Evolutionary conservation across 2,888 invertebrate species (phyloP), one percentile per base, ranked within the genome.

Genomic region (Automeris io): DNA sequence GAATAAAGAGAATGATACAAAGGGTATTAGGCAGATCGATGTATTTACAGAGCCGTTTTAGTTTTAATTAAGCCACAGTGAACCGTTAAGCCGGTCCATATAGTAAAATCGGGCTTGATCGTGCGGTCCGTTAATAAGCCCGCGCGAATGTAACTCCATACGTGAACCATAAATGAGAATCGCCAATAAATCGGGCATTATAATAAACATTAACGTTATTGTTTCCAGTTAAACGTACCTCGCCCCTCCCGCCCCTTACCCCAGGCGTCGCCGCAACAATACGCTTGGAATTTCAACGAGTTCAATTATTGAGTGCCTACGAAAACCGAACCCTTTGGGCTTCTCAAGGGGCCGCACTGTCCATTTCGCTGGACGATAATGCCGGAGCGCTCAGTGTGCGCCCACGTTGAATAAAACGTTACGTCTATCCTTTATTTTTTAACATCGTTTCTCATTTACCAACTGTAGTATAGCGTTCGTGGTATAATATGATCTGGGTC

Each of bases 281-380:
- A 73, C 75, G 69, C 62, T 64, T 61, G 79, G 80, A 82, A 83
- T 83, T 82, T 80, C 79, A 79, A 80, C 80, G 79, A 83, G 80
- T 83, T 81, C 79, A 78, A 83, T 85, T 82, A 85, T 85, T 82
- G 77, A 83, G 83, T 81, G 76, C 73, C 75, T 78, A 58, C 72
- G 72, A 65, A 71, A 78, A 73, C 75, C 75, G 67, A 75, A 74
- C 77, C 82, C 79, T 81, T 74, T 75, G 62, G 70, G 70, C 64
- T 76, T 58, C 81, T 80, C 79, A 73, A 80, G 82, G 75, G 82
- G 72, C 73, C 64, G 66, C 70, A 75, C 76, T 80, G 82, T 74
- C 82, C 79, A 76, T 82, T 83, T 76, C 54, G 57, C 59, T 57
- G 67, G 61, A 69, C 71, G 69, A 78, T 81, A 79, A 78, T 76